Percentiles rank a stretch among this genome's conserved stretches.
Conservation (phyloP, 2,797 vertebrate genomes). For the Kryptopterus vitreolus region DNA sequence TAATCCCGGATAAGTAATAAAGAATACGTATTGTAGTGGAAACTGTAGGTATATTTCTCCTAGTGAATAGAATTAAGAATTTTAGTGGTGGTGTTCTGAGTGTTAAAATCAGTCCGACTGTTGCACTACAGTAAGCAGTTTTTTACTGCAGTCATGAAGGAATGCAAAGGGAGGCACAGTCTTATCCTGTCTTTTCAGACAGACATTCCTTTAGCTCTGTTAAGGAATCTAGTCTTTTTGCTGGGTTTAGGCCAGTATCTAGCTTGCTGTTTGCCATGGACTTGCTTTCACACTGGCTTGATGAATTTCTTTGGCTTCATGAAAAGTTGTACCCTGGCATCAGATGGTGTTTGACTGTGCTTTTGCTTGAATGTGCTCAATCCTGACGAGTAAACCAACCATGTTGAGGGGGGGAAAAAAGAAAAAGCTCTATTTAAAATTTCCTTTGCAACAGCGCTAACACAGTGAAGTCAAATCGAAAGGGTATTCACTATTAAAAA, state of each 20-base stretch:
- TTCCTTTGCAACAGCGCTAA: not conserved
- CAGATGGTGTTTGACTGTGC: not conserved
- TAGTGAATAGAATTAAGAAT: not conserved
- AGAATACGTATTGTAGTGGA: too few relatives aligned
- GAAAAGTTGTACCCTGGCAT: not conserved
- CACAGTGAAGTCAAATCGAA: not conserved
- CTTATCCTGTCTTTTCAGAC: conserved; percentile 6
- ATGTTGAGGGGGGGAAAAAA: too few relatives aligned
- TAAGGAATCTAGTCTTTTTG: conserved; percentile 38
- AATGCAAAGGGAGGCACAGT: conserved; percentile 15
- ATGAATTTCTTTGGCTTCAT: conserved; percentile 20
- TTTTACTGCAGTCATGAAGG: conserved; percentile 17
- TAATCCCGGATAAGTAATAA: not conserved
- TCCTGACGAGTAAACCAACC: not conserved
- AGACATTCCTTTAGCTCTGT: conserved; percentile 36
- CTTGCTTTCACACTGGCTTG: conserved; percentile 20
- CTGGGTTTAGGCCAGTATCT: conserved; percentile 33
- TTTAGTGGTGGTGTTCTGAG: not conserved
- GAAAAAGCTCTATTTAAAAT: too few relatives aligned
- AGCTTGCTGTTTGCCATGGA: not conserved
- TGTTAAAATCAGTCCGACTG: not conserved
- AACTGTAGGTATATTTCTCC: too few relatives aligned
- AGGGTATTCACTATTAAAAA: not conserved
- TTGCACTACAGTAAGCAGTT: not conserved
- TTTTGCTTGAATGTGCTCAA: not conserved